Conservation (phyloP, 2,113 vertebrate species). For the Sula dactylatra region DNA sequence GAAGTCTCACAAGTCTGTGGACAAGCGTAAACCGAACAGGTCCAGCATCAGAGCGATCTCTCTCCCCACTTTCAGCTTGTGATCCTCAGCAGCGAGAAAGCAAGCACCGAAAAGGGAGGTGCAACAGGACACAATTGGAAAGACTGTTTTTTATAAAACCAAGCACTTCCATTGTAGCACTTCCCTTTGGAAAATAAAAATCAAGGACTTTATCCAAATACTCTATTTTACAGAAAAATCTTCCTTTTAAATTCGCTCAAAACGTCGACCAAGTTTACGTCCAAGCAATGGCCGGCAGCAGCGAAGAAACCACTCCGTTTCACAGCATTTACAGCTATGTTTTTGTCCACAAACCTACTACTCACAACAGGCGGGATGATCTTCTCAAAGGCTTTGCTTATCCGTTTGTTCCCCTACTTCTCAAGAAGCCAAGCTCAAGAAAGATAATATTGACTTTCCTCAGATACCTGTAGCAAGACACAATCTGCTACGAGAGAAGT, state of each 20-base stretch:
- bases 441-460: not conserved
- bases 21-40: fast-evolving
- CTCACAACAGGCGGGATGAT: not conserved
- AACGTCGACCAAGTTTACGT: not conserved
- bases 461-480: not conserved
- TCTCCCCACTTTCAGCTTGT: not conserved
- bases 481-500: fast-evolving
- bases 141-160: not conserved
- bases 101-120: not conserved
- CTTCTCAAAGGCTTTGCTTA: not conserved
- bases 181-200: not conserved
- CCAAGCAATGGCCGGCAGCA: not conserved
- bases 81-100: not conserved
- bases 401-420: not conserved
- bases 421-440: not conserved
- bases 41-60: not conserved
- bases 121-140: not conserved
- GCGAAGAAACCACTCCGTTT: not conserved
- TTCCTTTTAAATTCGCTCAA: not conserved
- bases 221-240: not conserved
- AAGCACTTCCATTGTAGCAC: not conserved
- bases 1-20: not conserved
- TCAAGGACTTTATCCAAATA: not conserved
- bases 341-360: not conserved
- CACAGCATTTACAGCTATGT: not conserved